Evolutionary conservation across 1,140 invertebrate species (phyloP).

Genomic region (honey bee (Apis mellifera)): Amel_HAv3.1 CM009939.2:4265501-4266000

Average conservation of each 20-base stretch:
- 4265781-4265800: conserved; percentile 43
- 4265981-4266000: too few relatives aligned
- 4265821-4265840: neutral
- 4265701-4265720: conserved; percentile 1
- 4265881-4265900: conserved; percentile 9
- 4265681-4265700: neutral
- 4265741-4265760: conserved; percentile 10
- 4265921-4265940: too few relatives aligned
- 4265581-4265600: too few relatives aligned
- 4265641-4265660: neutral
- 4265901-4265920: neutral
- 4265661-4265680: neutral
- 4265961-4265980: neutral
- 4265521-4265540: too few relatives aligned
- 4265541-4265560: too few relatives aligned
- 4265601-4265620: too few relatives aligned
- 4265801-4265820: conserved; percentile 9
- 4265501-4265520: too few relatives aligned
- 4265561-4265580: too few relatives aligned
- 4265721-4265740: neutral
- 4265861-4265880: conserved; percentile 18
- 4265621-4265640: too few relatives aligned
- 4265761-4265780: conserved; percentile 49
- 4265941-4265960: neutral
- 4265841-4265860: conserved; percentile 16